phyloP scores from a whole-genome alignment of 2,797 vertebrate genomes.

The Manis javanica region DNA sequence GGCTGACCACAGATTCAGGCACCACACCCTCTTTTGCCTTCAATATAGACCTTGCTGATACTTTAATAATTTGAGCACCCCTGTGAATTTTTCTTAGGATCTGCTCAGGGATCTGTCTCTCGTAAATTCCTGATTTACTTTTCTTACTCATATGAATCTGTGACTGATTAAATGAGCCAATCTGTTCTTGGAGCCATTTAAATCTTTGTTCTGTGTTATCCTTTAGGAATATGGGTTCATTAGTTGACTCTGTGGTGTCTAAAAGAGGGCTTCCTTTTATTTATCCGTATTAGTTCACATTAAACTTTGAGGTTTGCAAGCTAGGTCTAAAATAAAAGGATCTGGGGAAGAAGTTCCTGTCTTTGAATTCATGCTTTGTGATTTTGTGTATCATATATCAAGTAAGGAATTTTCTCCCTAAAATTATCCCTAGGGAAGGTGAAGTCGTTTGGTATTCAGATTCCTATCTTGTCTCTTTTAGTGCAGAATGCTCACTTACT shows the following conservation, averaged over 20 bases:
- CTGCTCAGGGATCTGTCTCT: background rate
- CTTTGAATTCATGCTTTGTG: background rate
- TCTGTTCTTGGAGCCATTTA: background rate
- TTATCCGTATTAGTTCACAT: background rate
- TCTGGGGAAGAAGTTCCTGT: background rate
- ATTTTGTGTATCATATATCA: background rate
- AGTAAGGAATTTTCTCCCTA: background rate
- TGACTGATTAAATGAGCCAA: background rate
- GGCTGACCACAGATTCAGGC: background rate
- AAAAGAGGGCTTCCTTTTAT: background rate
- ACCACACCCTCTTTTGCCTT: background rate
- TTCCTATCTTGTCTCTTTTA: background rate
- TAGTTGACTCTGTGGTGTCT: background rate
- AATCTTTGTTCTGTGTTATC: background rate
- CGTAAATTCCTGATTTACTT: conserved; percentile 14
- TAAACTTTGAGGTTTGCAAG: background rate
- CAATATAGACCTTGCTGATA: background rate
- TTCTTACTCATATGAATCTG: background rate
- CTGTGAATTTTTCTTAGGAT: background rate
- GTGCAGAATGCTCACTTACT: background rate
- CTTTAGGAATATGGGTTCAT: background rate
- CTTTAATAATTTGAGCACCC: background rate
- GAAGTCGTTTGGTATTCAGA: background rate
- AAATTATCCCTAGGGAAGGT: background rate
- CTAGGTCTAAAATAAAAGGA: background rate